A percentile compares a stretch with the other conserved stretches of the same genome.
Conservation (phyloP, 2,113 vertebrate genomes). For the Phyllostomus discolor region DNA sequence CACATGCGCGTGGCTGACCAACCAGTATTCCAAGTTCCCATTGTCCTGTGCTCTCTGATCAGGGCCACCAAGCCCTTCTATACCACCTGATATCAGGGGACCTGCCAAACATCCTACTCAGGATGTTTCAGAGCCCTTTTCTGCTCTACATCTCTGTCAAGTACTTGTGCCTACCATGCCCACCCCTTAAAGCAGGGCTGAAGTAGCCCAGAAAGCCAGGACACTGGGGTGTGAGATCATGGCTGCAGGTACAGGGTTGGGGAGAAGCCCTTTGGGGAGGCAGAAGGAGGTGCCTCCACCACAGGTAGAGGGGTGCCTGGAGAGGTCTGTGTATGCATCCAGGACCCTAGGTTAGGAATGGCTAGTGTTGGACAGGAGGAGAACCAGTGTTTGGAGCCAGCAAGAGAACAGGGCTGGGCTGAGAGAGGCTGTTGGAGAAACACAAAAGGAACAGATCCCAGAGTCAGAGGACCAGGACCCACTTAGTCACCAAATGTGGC, state of each 20-base stretch:
- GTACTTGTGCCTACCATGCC: neutral
- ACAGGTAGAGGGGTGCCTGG: neutral
- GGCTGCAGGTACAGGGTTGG: no score
- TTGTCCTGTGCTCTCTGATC: neutral
- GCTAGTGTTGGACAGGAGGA: rapidly evolving
- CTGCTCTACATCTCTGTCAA: neutral
- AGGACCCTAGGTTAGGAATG: neutral
- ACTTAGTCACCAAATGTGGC: neutral
- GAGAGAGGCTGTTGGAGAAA: neutral
- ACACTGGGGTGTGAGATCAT: neutral
- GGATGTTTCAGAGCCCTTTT: neutral
- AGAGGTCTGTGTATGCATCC: neutral
- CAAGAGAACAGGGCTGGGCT: neutral
- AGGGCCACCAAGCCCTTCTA: neutral
- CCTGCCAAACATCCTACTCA: neutral
- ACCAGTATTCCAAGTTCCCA: neutral
- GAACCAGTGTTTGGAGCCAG: neutral
- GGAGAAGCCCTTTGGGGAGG: neutral
- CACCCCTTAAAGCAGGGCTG: neutral
- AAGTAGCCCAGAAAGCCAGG: neutral
- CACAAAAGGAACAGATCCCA: neutral
- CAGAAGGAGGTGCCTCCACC: neutral
- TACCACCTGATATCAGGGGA: neutral
- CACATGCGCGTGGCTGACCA: neutral
- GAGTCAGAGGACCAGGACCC: neutral